phyloP scores from a whole-genome alignment of 2,797 vertebrate genomes.

The Pristis pectinata region DNA sequence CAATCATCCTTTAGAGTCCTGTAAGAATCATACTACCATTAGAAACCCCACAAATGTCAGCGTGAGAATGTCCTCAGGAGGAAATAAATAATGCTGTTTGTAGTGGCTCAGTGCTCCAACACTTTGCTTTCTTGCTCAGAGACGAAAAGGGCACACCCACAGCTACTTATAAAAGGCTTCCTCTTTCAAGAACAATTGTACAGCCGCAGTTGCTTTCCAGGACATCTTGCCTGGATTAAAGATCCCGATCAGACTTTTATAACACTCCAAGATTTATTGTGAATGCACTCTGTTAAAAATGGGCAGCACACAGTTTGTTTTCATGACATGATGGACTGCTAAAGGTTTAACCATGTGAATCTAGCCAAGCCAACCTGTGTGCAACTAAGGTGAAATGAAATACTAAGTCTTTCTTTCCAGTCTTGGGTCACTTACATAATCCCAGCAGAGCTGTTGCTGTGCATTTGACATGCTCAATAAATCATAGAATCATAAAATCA shows the following conservation, averaged over 20 bases:
- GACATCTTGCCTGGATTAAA: background rate
- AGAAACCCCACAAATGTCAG: background rate
- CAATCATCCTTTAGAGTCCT: background rate
- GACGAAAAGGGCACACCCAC: background rate
- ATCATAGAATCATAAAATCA: too few species aligned
- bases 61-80: too few species aligned
- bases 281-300: background rate
- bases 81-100: background rate
- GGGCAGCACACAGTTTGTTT: background rate
- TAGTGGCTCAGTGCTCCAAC: background rate
- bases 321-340: background rate
- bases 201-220: background rate
- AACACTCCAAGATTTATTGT: background rate
- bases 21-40: background rate
- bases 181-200: background rate
- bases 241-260: background rate
- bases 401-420: background rate
- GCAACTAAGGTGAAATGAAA: background rate
- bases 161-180: background rate
- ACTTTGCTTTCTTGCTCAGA: background rate
- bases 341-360: background rate
- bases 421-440: background rate
- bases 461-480: too few species aligned
- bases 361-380: background rate
- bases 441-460: background rate